A percentile compares a stretch with the other conserved stretches of the same genome.
Evolutionary conservation across 2,113 vertebrate genomes (phyloP).

Genomic region (Callipepla californica): DNA sequence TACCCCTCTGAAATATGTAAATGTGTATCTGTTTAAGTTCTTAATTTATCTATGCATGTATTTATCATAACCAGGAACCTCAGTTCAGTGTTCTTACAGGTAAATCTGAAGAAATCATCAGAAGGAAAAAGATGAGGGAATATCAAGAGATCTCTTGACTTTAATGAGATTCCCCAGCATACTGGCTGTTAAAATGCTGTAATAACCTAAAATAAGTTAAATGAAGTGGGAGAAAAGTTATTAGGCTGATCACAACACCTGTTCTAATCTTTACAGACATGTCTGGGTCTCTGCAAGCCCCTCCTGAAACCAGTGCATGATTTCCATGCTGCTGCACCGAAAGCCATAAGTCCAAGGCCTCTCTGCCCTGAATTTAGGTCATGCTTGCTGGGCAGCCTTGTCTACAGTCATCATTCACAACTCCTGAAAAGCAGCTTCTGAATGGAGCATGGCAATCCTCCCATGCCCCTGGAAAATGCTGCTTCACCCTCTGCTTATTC

Average conservation of each 20-base stretch:
- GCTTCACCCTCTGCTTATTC: neutral
- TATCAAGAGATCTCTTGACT: neutral
- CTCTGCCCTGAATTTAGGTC: neutral
- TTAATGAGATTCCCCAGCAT: neutral
- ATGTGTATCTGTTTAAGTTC: neutral
- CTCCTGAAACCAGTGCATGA: fast-evolving
- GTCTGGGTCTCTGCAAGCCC: neutral
- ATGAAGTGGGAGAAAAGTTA: neutral
- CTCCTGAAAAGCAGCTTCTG: neutral
- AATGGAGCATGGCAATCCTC: neutral
- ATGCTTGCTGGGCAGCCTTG: neutral
- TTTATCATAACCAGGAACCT: neutral
- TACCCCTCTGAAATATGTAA: neutral
- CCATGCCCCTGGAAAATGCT: neutral
- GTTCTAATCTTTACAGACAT: neutral
- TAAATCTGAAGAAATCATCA: neutral
- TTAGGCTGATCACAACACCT: fast-evolving
- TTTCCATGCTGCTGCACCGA: neutral
- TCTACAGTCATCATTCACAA: neutral
- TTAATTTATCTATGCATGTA: neutral
- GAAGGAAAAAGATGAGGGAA: neutral
- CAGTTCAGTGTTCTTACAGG: neutral
- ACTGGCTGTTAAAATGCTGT: neutral
- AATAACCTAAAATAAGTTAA: neutral
- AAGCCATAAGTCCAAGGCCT: neutral